phyloP scores from a whole-genome alignment of 1,140 invertebrate species.

The Calycopis cecrops region DNA sequence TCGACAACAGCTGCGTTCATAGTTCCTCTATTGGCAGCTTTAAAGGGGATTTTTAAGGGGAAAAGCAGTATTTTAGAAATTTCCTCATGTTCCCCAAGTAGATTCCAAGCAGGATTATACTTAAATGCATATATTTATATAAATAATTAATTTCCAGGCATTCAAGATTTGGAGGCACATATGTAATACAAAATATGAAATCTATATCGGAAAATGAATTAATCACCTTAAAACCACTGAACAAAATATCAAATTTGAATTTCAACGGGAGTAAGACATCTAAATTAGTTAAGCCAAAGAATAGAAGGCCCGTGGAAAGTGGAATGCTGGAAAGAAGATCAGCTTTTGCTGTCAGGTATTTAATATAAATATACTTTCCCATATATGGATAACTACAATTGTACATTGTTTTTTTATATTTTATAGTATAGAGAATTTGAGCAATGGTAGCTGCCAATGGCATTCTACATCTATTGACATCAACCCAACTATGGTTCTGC shows the following conservation, averaged over 20 bases:
- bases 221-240: constrained; percentile 90
- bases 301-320: constrained; percentile 56
- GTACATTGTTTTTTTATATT: background rate
- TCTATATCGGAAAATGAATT: constrained; percentile 93
- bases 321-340: constrained; percentile 57
- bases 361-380: constrained; percentile 1
- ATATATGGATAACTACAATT: constrained; percentile 65
- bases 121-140: constrained; percentile 1
- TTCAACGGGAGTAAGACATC: constrained; percentile 86
- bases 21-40: too few species aligned
- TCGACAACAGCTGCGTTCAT: too few species aligned
- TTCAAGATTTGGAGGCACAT: constrained; percentile 95
- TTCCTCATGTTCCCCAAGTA: too few species aligned
- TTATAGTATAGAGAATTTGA: too few species aligned
- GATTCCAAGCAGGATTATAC: too few species aligned
- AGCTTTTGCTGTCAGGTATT: constrained; percentile 61
- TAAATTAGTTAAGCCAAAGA: constrained; percentile 58
- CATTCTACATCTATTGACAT: too few species aligned
- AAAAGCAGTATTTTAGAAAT: too few species aligned
- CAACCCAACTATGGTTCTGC: too few species aligned
- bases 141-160: constrained; percentile 76
- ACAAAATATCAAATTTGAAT: constrained; percentile 83
- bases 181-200: constrained; percentile 93
- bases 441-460: too few species aligned
- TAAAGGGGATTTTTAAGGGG: too few species aligned